Evolutionary conservation across 1,140 invertebrate genomes (phyloP).

Genomic region (Lepidurus arcticus): DNA sequence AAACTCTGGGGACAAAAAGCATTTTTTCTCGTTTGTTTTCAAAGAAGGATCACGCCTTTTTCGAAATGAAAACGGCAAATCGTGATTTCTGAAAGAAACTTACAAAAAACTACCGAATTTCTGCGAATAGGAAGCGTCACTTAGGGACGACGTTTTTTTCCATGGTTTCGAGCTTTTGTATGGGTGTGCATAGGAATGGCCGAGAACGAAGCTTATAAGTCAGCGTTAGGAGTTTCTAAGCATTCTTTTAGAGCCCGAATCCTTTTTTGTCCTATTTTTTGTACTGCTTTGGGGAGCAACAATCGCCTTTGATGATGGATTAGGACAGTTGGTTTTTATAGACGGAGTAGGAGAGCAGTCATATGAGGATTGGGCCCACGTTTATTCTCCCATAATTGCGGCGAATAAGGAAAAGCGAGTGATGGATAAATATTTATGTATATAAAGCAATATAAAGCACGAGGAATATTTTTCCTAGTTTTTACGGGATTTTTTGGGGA

Average conservation of each 20-base stretch:
- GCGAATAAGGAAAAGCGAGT: too few relatives aligned
- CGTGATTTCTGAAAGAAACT: too few relatives aligned
- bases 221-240: not conserved
- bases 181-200: not conserved
- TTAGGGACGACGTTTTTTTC: not conserved
- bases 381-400: not conserved
- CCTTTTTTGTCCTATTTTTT: too few relatives aligned
- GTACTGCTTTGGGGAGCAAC: not conserved
- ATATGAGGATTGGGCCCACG: not conserved
- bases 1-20: too few relatives aligned
- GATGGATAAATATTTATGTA: too few relatives aligned
- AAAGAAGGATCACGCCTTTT: too few relatives aligned
- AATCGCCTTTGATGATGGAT: conserved; percentile 19
- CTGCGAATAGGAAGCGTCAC: not conserved
- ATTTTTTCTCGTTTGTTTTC: too few relatives aligned
- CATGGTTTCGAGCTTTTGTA: not conserved
- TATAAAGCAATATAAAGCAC: too few relatives aligned
- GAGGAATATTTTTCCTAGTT: too few relatives aligned
- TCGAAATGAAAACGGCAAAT: too few relatives aligned
- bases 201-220: not conserved
- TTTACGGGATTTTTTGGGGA: too few relatives aligned
- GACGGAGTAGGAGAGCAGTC: not conserved
- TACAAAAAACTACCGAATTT: not conserved
- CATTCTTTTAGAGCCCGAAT: too few relatives aligned
- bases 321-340: conserved; percentile 14